Base-by-base conservation (phyloP, 2,113 vertebrate genomes). In the Tragelaphus imberbis region DNA sequence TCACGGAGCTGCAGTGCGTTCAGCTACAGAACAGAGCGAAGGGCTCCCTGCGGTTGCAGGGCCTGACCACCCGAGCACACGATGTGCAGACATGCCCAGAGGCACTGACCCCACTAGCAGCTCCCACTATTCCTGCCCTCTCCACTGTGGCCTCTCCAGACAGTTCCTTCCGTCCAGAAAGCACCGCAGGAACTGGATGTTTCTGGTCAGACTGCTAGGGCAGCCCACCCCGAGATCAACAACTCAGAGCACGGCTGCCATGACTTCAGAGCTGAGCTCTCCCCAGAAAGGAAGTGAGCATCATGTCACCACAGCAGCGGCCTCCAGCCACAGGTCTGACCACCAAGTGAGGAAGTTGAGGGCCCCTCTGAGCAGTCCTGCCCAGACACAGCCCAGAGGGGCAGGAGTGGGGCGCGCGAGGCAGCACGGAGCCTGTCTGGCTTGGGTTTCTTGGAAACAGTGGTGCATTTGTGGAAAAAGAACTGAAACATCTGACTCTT, bases 1-100 rank as follows among this genome's bases (percentile, higher is more conserved):
- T 65, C 89, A 11, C 3, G 2, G 61, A 59, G 92, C 27, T 33
- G 33, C n/a, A 17, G 30, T 44, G 2, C 40, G 61, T 19, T 47
- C 7, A 7, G 27, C 80, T 77, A 11, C 49, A 75, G 25, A 4
- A 23, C 47, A 47, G 30, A 68, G 91, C 17, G 11, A 6, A 47
- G 5, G 30, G 12, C 30, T 51, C 28, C 17, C 30, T 0, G 1
- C 2, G 3, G 0, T 17, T 44, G 4, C 15, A 3, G 47, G 44
- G 33, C n/a, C 25, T 14, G 51, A 51, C 13, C 53, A n/a, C 82
- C 47, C 14, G 0, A 6, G 63, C 51, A 40, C 6, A 4, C 0
- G 15, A 65, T 1, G 10, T 7, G 8, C 4, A 21, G 10, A 61
- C 1, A 0, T 19, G 44, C 82, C 80, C 59, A 11, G 84, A 92